Conservation (phyloP, 2,888 invertebrate species). For the Monoplex corrugatus region DNA sequence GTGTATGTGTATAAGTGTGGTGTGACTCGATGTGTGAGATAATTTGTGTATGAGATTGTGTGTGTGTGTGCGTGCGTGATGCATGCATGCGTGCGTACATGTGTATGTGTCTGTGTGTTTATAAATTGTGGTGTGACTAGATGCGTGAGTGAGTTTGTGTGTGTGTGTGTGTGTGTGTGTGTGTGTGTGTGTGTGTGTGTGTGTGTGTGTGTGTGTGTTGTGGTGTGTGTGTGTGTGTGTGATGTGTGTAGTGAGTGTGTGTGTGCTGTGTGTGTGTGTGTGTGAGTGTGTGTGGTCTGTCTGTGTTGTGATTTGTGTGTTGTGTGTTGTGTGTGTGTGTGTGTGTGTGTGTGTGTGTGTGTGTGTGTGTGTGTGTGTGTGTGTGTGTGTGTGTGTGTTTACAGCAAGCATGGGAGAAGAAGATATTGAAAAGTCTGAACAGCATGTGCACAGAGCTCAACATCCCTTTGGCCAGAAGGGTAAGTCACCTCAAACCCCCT, state of each 20-base stretch:
- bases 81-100: neutral
- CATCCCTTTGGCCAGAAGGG: constrained; percentile 86
- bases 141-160: neutral
- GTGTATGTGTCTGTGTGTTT: neutral
- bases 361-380: constrained; percentile 33
- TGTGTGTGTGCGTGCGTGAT: neutral
- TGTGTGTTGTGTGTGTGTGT: constrained; percentile 19
- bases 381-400: constrained; percentile 2
- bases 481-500: too few species aligned
- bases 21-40: too few species aligned
- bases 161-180: neutral
- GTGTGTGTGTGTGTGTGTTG: constrained; percentile 11
- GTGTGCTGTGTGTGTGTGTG: constrained; percentile 1
- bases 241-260: neutral
- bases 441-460: constrained; percentile 96
- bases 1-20: too few species aligned
- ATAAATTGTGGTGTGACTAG: neutral
- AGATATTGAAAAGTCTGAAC: constrained; percentile 96
- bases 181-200: neutral
- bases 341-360: constrained; percentile 26
- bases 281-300: constrained; percentile 10
- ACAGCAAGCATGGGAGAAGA: constrained; percentile 89
- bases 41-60: too few species aligned
- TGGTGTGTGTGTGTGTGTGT: neutral
- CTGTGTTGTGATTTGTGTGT: too few species aligned